A percentile compares a stretch with the other conserved stretches of the same genome.
These are phyloP conservation scores for Melanostigma gelatinosum DNA, from an alignment of 2,113 vertebrate genomes.

Conservation along the genomic window DNA sequence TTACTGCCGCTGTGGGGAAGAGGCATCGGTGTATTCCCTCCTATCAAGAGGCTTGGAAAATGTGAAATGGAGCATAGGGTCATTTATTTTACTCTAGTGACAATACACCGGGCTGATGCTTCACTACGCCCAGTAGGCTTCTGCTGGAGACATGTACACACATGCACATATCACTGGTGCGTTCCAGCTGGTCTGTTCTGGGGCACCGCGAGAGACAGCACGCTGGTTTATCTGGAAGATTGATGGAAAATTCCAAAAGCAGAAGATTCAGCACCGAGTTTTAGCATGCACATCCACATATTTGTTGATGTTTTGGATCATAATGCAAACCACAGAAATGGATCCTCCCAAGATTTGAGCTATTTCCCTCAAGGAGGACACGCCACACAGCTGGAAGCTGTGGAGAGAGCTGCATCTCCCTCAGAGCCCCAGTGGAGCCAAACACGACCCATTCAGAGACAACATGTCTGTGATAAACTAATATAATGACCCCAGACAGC, in stretches of 20 bases:
- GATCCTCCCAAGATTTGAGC: neutral
- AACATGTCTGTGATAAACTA: constrained; percentile 44
- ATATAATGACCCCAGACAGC: constrained; percentile 44
- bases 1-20: constrained; percentile 29
- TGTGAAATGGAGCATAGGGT: constrained; percentile 50
- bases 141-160: constrained; percentile 25
- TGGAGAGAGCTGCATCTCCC: constrained; percentile 4
- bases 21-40: constrained; percentile 17
- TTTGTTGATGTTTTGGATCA: neutral
- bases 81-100: constrained; percentile 57
- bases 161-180: constrained; percentile 24
- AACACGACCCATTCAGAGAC: constrained; percentile 33
- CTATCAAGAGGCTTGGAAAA: constrained; percentile 34
- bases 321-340: constrained; percentile 5
- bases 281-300: neutral
- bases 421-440: constrained; percentile 23
- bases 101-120: constrained; percentile 30
- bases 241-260: constrained; percentile 27
- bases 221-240: constrained; percentile 12
- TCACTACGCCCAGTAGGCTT: constrained; percentile 31
- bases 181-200: constrained; percentile 39
- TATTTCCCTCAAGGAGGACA: constrained; percentile 14
- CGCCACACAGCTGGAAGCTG: constrained; percentile 13
- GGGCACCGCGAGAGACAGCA: constrained; percentile 28
- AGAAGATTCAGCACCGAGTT: neutral